Evolutionary conservation across 2,888 invertebrate genomes (phyloP), one percentile per base, ranked within the genome.

Genomic region (Drosophila dives): DNA sequence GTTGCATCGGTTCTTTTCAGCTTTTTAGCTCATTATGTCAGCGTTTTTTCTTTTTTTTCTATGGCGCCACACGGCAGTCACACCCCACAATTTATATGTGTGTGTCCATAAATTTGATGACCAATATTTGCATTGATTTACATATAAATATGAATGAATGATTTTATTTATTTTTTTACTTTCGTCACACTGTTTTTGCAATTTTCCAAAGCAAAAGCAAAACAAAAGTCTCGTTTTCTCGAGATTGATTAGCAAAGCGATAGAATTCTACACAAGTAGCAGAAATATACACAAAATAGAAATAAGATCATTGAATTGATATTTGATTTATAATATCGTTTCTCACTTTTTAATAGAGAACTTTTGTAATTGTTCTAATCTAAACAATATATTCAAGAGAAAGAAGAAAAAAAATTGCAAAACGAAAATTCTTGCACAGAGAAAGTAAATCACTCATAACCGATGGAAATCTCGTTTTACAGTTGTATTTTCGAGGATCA

Each of bases 51-150:
- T 75, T 77, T 26, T 32, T 64, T 75, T 77, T 71, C 29, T 62
- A 71, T 60, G 75, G 64, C 77, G 79, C 79, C 79, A 20, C 45
- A 12, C 40, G 48, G 58, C 69, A 60, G 60, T 4, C 23, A 65
- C 65, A 78, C 74, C 74, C 65, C 60, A 34, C 73, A 77, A 62
- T 53, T 49, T 20, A 20, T 12, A 1, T 33, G 49, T 34, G 51
- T 42, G 11, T 34, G 64, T 8, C 58, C 69, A 61, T 69, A 60
- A 72, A 64, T 63, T 75, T 70, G 63, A 29, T 77, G 80, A 75
- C 77, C 77, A 71, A 77, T 64, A 75, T 77, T 64, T 64, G 58
- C 64, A 79, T 80, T 75, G 80, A 79, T 67, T 77, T 71, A 64
- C 45, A 38, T 15, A 26, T 59, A 67, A 50, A 64, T 67, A 59